Evolutionary conservation across 2,797 vertebrate species (phyloP).

Genomic region (Apogon talboti): DNA sequence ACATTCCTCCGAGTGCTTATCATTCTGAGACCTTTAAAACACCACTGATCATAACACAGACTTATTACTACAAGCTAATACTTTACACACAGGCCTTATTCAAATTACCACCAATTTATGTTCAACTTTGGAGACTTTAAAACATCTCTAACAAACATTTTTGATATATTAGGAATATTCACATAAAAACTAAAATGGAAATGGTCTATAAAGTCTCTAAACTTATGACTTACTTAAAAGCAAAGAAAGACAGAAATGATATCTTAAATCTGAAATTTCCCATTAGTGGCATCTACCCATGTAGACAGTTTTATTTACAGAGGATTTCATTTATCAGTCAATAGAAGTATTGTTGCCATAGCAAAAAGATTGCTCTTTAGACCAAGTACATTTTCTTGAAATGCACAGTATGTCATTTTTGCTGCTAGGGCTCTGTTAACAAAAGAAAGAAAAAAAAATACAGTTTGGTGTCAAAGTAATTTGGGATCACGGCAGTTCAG

Average conservation of each 20-base stretch:
- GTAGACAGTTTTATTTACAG: background rate
- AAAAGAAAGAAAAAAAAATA: too few species aligned
- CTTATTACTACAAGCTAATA: conserved; percentile 2
- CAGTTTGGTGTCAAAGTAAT: too few species aligned
- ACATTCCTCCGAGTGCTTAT: conserved; percentile 18
- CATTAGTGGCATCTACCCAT: background rate
- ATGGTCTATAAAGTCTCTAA: background rate
- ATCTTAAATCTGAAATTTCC: background rate
- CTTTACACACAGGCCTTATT: background rate
- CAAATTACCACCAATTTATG: conserved; percentile 1
- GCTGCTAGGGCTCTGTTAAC: too few species aligned
- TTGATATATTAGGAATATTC: background rate
- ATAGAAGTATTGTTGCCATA: background rate
- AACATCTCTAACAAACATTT: background rate
- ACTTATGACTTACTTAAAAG: background rate
- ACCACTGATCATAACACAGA: background rate
- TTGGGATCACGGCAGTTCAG: too few species aligned
- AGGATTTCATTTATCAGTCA: background rate
- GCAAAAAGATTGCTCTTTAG: background rate
- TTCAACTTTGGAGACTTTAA: background rate
- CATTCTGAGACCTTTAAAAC: conserved; percentile 5
- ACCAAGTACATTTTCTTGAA: too few species aligned
- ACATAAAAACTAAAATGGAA: background rate
- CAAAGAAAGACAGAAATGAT: background rate
- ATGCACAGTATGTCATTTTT: too few species aligned